Evolutionary conservation across 2,888 invertebrate genomes (phyloP).

Genomic region (Muscina levida): DNA sequence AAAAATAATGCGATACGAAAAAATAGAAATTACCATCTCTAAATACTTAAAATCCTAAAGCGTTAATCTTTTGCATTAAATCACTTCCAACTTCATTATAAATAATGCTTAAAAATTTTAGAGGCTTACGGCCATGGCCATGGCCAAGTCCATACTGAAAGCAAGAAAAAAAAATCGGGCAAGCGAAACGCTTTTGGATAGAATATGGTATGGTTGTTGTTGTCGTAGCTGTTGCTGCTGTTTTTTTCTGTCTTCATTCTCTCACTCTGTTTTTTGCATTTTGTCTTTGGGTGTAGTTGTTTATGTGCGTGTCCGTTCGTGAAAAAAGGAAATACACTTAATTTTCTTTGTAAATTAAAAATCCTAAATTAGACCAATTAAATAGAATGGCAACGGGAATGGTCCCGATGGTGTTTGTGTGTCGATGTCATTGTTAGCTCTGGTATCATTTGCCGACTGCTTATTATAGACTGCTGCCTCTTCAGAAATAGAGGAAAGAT

Average conservation of each 20-base stretch:
- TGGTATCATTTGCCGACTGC: neutral
- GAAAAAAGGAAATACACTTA: conserved; percentile 59
- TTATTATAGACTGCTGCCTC: conserved; percentile 8
- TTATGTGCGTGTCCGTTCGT: neutral
- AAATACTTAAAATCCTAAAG: conserved; percentile 57
- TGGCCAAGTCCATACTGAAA: neutral
- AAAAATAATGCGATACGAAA: conserved; percentile 21
- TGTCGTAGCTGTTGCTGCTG: conserved; percentile 37
- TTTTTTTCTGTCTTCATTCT: conserved; percentile 2
- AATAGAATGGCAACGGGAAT: conserved; percentile 65
- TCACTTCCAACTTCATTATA: conserved; percentile 63
- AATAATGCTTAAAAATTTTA: conserved; percentile 55
- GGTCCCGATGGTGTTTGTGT: conserved; percentile 1
- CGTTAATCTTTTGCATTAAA: conserved; percentile 65
- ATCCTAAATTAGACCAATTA: conserved; percentile 73
- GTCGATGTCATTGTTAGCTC: conserved; percentile 1
- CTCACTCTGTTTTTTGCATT: too few relatives aligned
- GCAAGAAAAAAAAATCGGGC: neutral
- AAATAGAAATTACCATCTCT: conserved; percentile 51
- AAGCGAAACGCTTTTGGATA: conserved; percentile 16
- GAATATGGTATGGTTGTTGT: conserved; percentile 37
- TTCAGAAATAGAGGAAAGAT: neutral
- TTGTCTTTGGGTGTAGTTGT: conserved; percentile 20
- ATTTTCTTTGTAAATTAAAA: conserved; percentile 71
- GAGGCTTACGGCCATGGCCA: conserved; percentile 39